Evolutionary conservation across 2,797 vertebrate species (phyloP).

Genomic region (Oreortyx pictus): DNA sequence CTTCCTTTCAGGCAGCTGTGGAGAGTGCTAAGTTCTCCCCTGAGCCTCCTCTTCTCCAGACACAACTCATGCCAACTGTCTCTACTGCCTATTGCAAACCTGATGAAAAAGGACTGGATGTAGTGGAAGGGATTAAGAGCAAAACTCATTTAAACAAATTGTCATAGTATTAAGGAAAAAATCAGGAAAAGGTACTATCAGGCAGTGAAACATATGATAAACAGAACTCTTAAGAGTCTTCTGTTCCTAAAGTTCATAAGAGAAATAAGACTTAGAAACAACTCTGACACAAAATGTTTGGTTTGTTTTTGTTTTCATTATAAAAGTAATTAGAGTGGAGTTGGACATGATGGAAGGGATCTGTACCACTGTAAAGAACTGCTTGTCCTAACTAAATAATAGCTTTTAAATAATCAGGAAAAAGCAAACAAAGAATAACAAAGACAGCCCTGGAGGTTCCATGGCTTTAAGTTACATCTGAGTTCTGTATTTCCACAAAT

Average conservation of each 20-base stretch:
- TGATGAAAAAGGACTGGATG: not conserved
- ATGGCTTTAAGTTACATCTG: not conserved
- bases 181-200: not conserved
- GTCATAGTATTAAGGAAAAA: not conserved
- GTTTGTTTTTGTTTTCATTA: not conserved
- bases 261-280: not conserved
- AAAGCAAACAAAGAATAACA: fast-evolving
- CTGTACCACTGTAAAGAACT: not conserved
- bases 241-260: not conserved
- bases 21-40: no score
- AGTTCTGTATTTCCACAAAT: not conserved
- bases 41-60: no score
- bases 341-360: not conserved
- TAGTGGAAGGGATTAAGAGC: not conserved
- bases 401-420: not conserved
- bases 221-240: not conserved
- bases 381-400: not conserved
- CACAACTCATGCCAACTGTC: not conserved
- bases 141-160: not conserved
- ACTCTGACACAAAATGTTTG: fast-evolving
- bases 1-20: no score
- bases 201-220: not conserved
- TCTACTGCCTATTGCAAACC: not conserved
- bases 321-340: not conserved
- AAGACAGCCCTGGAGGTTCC: not conserved